Evolutionary conservation across 2,888 invertebrate species (phyloP), one percentile per base, ranked within the genome.

Genomic region (Eupithecia subfuscata): DNA sequence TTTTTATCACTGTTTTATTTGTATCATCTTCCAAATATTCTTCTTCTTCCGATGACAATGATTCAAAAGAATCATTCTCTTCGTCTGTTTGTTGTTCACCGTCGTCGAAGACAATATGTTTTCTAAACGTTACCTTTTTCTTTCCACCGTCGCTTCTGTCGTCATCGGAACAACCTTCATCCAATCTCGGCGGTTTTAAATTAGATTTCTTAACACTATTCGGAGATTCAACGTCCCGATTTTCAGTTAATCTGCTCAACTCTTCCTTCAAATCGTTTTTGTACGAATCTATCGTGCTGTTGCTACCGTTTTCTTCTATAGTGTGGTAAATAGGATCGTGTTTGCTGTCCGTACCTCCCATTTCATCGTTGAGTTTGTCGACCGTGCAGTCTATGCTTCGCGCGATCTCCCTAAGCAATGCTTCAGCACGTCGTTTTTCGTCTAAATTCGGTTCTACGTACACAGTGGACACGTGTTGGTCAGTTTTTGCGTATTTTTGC

Each of bases 71-170:
- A 78, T 90, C 88, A 6, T 87, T 85, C 81, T 92, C 93, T 69
- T 94, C 92, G 56, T 95, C 95, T 16, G 95, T 95, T 81, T 94
- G 95, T 75, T 92, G 90, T 67, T 95, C 95, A 11, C 95, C 95
- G 81, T 95, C 95, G 77, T 95, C 95, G 80, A 95, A 95, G 71
- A 94, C 84, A n/a, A 95, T 93, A 71, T 94, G 94, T 76, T 94
- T 95, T 81, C 92, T 89, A 77, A 95, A 95, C 3, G 94, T 95
- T 0, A 95, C 95, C 30, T 88, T 86, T 79, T 95, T 95, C 77
- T 94, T 95, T 0, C 92, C 93, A 73, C 88, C 87, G 71, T 95
- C 95, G 0, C 95, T 94, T 71, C 93, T 83, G 71, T 95, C 95
- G 43, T 95, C 95, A 69, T 95, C 94, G 0, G 95, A 94, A 78